phyloP scores from a whole-genome alignment of 2,888 invertebrate genomes.

The Tenthredo amoena region DNA sequence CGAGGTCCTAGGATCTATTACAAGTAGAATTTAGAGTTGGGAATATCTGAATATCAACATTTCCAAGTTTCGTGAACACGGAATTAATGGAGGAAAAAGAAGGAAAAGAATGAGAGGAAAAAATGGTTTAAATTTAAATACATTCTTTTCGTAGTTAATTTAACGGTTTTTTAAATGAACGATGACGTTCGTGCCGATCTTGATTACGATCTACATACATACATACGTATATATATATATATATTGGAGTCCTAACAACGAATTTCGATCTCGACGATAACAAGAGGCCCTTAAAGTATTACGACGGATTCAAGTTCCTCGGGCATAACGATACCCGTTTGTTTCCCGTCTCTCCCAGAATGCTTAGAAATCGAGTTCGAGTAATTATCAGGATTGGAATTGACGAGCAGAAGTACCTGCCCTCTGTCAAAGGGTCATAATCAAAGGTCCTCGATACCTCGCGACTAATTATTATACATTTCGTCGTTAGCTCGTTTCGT shows the following conservation, averaged over 20 bases:
- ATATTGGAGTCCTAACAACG: background rate
- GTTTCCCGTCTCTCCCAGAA: background rate
- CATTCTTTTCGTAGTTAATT: background rate
- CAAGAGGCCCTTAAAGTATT: background rate
- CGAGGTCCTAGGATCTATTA: background rate
- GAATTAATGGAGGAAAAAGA: background rate
- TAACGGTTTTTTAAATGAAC: background rate
- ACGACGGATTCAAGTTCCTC: conserved; percentile 8
- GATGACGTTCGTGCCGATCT: background rate
- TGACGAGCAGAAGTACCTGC: conserved; percentile 6
- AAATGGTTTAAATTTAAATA: background rate
- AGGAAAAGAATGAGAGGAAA: background rate
- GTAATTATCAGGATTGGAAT: conserved; percentile 25
- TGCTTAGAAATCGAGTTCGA: conserved; percentile 5
- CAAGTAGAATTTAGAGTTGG: background rate
- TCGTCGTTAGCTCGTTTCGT: background rate
- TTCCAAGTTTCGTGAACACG: background rate
- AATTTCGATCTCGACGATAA: background rate
- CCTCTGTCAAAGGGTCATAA: conserved; percentile 34
- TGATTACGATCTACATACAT: background rate
- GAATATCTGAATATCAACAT: background rate
- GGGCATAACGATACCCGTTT: conserved; percentile 12
- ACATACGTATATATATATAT: background rate
- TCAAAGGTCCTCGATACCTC: background rate
- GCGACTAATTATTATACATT: background rate